A percentile compares a stretch with the other conserved stretches of the same genome.
These are phyloP conservation scores for Cotesia vestalis DNA, from an alignment of 1,140 invertebrate genomes.

Conservation along the genomic window DNA sequence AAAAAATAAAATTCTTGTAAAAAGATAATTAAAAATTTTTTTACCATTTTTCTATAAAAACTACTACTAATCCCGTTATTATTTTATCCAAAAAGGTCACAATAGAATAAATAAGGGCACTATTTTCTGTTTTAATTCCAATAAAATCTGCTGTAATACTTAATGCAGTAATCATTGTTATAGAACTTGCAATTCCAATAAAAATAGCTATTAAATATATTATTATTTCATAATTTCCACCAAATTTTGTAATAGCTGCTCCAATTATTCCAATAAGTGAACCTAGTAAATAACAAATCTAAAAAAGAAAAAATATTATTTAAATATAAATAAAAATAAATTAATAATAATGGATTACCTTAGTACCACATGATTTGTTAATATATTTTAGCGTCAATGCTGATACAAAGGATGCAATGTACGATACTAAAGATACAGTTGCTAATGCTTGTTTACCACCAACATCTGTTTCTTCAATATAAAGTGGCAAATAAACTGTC, in stretches of 20 bases:
- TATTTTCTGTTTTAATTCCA: slow-evolving; percentile 84
- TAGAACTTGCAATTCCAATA: slow-evolving; percentile 83
- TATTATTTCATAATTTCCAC: slow-evolving; percentile 44
- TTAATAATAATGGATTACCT: slow-evolving; percentile 58
- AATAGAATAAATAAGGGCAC: slow-evolving; percentile 91
- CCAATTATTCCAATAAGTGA: slow-evolving; percentile 56
- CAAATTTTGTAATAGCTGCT: slow-evolving; percentile 54
- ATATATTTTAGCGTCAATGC: slow-evolving; percentile 81
- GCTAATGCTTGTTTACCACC: slow-evolving; percentile 76
- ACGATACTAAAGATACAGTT: slow-evolving; percentile 86
- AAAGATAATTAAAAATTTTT: slow-evolving; percentile 21
- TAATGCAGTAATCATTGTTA: slow-evolving; percentile 89
- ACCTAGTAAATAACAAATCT: slow-evolving; percentile 59
- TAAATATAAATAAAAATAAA: background rate
- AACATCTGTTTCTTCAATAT: slow-evolving; percentile 76
- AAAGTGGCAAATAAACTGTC: slow-evolving; percentile 87
- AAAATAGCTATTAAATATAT: slow-evolving; percentile 59
- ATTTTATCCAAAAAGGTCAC: slow-evolving; percentile 96
- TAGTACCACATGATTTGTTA: slow-evolving; percentile 67
- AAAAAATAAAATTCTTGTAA: slow-evolving; percentile 20
- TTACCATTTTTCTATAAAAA: slow-evolving; percentile 84
- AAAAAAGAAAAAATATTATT: slow-evolving; percentile 27
- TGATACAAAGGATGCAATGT: slow-evolving; percentile 83
- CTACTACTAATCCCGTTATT: slow-evolving; percentile 86
- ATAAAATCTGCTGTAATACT: slow-evolving; percentile 92